Base-by-base conservation (phyloP, 2,797 vertebrate species). In the Pangasius sanitwongsei region DNA sequence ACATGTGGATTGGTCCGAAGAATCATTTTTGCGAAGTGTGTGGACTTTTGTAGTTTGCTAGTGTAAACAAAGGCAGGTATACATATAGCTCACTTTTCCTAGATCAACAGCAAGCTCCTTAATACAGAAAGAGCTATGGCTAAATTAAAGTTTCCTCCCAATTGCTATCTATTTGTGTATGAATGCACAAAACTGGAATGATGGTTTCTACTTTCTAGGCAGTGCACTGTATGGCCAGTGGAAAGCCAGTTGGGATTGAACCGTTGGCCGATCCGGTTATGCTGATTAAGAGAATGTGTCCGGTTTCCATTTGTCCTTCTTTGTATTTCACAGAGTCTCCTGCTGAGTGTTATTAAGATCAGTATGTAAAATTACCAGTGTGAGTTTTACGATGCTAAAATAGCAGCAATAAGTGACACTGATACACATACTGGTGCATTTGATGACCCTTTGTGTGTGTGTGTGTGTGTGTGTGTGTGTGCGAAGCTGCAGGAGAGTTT, bases 401-500 rank as follows among this genome's bases (percentile, higher is more conserved):
- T 48, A 50, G 61, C 34, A 82, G 23, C 57, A 61, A 34, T 59
- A 81, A 55, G 18, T 55, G n/a, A n/a, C 28, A 78, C 13, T 78
- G 48, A 78, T 31, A 18, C 13, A 41, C 34, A 25, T 61, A 82
- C 55, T 82, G 11, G 57, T 82, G 34, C 11, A 28, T 41, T 12
- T 59, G 53, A 57, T 59, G 59, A 83, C 78, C 44, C 13, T 34
- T 6, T 84, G 37, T 81, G 20, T 81, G 18, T 72, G 9, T 75
- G 23, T 69, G 90, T 84, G 37, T 81, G 20, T 81, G 18, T 72
- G 9, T 87, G 48, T 75, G 23, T 69, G 53, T 86, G 23, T 59
- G 53, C 50, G 80, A 84, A 97, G 97, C 91, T 20, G 88, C 94
- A n/a, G 92, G 74, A 86, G 95, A 94, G 86, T 95, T 96, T 93